These are phyloP conservation scores for Varanus salvator DNA, from an alignment of 2,113 vertebrate species.

Conservation along the genomic window DNA sequence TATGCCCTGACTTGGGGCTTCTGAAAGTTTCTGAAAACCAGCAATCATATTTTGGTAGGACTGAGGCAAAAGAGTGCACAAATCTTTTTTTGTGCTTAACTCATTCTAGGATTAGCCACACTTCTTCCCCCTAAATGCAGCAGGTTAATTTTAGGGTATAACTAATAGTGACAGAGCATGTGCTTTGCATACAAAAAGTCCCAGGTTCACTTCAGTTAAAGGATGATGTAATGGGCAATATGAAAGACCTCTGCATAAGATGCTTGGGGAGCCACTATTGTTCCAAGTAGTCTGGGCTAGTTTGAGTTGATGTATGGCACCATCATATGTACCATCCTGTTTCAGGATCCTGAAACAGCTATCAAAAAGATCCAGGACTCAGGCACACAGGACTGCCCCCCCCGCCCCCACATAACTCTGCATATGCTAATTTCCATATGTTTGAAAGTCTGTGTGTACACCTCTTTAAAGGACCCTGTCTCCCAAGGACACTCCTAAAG, in stretches of 20 bases:
- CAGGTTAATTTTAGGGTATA: neutral
- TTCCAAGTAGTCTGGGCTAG: neutral
- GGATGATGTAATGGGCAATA: neutral
- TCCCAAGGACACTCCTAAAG: too few relatives aligned
- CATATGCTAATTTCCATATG: too few relatives aligned
- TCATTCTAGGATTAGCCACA: neutral
- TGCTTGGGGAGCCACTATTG: neutral
- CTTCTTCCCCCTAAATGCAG: too few relatives aligned
- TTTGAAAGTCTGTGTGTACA: too few relatives aligned
- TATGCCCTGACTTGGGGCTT: neutral
- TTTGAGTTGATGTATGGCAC: neutral
- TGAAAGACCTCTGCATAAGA: neutral
- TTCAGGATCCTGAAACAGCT: neutral
- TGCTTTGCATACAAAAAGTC: neutral
- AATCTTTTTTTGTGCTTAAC: neutral
- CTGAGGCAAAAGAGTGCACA: neutral
- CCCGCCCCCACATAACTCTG: too few relatives aligned
- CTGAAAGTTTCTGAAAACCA: neutral
- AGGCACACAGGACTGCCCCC: too few relatives aligned
- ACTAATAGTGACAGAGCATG: neutral
- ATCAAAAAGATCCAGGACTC: neutral
- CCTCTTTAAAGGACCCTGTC: too few relatives aligned
- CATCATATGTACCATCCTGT: neutral
- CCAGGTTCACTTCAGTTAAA: neutral
- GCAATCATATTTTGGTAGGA: neutral